phyloP scores from a whole-genome alignment of 2,888 invertebrate species.

The Amphipyra berbera region DNA sequence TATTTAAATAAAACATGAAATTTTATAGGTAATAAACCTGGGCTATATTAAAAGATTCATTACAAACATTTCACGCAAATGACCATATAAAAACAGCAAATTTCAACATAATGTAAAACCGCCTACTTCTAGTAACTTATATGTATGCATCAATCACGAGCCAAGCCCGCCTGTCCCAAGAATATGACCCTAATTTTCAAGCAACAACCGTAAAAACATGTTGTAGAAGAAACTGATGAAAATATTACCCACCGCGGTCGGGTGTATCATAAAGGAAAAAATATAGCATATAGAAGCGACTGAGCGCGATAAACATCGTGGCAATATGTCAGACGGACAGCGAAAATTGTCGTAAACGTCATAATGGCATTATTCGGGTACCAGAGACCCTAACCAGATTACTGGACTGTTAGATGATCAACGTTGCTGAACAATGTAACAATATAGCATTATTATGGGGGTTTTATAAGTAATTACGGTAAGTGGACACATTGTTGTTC shows the following conservation, averaged over 20 bases:
- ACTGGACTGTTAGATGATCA: slow-evolving; percentile 63
- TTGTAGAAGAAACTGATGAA: slow-evolving; percentile 66
- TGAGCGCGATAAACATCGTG: slow-evolving; percentile 64
- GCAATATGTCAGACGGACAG: slow-evolving; percentile 69
- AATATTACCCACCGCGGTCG: slow-evolving; percentile 67
- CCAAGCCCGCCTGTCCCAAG: slow-evolving; percentile 41
- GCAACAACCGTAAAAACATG: slow-evolving; percentile 58
- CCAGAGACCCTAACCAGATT: slow-evolving; percentile 68
- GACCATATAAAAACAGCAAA: slow-evolving; percentile 31
- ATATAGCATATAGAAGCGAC: slow-evolving; percentile 66
- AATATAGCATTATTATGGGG: slow-evolving; percentile 12
- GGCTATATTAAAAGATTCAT: slow-evolving; percentile 16
- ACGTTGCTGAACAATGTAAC: slow-evolving; percentile 17
- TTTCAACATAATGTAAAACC: slow-evolving; percentile 40
- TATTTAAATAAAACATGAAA: not conserved
- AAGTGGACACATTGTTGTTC: slow-evolving; percentile 26
- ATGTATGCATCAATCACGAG: slow-evolving; percentile 55
- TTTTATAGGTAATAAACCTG: not conserved
- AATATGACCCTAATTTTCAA: slow-evolving; percentile 54
- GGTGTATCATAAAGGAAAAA: slow-evolving; percentile 67
- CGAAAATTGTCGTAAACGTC: slow-evolving; percentile 69
- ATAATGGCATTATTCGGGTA: slow-evolving; percentile 66
- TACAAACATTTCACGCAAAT: slow-evolving; percentile 21
- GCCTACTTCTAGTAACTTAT: slow-evolving; percentile 39
- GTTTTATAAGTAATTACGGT: slow-evolving; percentile 14